Evolutionary conservation across 1,140 invertebrate genomes (phyloP), one percentile per base, ranked within the genome.

Genomic region (Ceratosolen fusciceps): DNA sequence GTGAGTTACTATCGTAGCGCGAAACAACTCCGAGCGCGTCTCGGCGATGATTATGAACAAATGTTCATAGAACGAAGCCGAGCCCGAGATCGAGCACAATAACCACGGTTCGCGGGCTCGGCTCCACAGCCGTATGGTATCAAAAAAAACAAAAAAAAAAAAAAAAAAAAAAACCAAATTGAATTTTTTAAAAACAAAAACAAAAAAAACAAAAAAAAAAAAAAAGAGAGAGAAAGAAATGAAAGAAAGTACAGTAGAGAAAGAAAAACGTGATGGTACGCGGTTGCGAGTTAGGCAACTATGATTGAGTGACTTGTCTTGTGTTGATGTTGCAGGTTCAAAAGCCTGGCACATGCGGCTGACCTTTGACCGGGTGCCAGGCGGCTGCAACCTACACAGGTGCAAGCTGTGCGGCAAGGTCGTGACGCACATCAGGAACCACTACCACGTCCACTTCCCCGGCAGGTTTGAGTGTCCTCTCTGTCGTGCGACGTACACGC

Each of bases 261-360:
- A 47, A 43, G 47, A 80, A 49, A 70, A 58, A 74, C 62, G 79
- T 74, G 68, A 77, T 74, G 76, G 79, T 79, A 81, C 75, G 83
- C 31, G 80, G 43, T 34, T 76, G 60, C 75, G 82, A 82, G 83
- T 85, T 81, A 86, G 85, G 84, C 84, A 89, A 86, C 85, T 86
- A 81, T 83, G 86, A 81, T 88, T 90, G 87, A 91, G 91, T 90
- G 90, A 91, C 88, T 91, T 91, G 91, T 92, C 91, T 91, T 92
- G 90, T 90, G 90, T 91, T 91, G 91, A 92, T 93, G 92, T 94
- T 94, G 92, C 94, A 96, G 95, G 95, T 93, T 95, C 95, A 91
- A 96, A 95, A 94, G 94, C 95, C 92, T 96, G 95, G 95, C 95
- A 96, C 93, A 96, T 96, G 95, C 94, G 95, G 92, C 94, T 96